These are phyloP conservation scores for Aleiodes testaceus DNA, from an alignment of 2,888 invertebrate genomes.

Conservation along the genomic window DNA sequence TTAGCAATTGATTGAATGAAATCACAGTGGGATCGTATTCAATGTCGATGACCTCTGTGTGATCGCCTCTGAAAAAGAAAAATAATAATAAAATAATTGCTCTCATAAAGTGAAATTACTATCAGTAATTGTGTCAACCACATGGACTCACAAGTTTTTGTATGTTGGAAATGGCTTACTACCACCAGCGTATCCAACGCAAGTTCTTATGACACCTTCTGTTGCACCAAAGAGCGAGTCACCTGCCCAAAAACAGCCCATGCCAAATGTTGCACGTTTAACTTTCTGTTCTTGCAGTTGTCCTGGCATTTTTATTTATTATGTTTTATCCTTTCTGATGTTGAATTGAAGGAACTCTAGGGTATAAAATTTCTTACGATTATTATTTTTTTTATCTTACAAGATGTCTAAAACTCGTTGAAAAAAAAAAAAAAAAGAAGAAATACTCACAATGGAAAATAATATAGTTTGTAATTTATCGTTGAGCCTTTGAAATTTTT, in stretches of 20 bases:
- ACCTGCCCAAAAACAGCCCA: conserved; percentile 96
- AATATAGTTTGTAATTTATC: too few relatives aligned
- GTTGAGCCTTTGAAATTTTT: too few relatives aligned
- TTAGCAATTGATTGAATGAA: conserved; percentile 83
- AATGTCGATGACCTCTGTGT: conserved; percentile 94
- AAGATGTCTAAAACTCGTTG: too few relatives aligned
- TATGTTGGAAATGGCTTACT: conserved; percentile 87
- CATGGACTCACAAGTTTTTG: conserved; percentile 84
- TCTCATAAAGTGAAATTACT: too few relatives aligned
- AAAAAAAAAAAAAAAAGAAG: too few relatives aligned
- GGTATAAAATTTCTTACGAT: not conserved
- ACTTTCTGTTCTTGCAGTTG: conserved; percentile 80
- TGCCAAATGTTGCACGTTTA: conserved; percentile 89
- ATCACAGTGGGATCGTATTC: conserved; percentile 89
- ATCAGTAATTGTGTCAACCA: not conserved
- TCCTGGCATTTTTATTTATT: conserved; percentile 65
- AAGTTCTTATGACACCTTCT: conserved; percentile 85
- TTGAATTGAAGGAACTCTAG: not conserved
- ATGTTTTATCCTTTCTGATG: not conserved
- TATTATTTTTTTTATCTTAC: too few relatives aligned
- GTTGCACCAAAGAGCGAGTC: conserved; percentile 88
- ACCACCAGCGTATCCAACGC: conserved; percentile 95
- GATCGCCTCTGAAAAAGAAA: conserved; percentile 83
- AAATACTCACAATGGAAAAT: too few relatives aligned
- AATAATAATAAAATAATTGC: not conserved